phyloP scores from a whole-genome alignment of 2,113 vertebrate species.

The Cyanocitta stelleri region DNA sequence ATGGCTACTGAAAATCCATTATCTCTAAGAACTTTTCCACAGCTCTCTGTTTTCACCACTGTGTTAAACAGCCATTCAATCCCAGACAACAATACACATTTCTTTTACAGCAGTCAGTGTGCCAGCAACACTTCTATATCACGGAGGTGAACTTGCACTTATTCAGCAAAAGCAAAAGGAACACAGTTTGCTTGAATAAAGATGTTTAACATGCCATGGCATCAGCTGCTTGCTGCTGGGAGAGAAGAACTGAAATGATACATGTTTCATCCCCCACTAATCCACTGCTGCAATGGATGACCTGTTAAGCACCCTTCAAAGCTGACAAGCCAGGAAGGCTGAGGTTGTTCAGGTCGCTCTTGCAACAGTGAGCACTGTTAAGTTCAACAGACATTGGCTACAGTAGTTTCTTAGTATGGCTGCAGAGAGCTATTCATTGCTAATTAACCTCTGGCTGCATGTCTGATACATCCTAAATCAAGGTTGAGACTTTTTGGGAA shows the following conservation, averaged over 20 bases:
- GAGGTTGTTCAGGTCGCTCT: neutral
- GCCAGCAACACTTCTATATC: neutral
- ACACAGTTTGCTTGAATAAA: constrained; percentile 51
- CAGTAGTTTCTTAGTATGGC: neutral
- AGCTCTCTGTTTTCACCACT: neutral
- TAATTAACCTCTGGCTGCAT: neutral
- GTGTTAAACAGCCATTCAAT: neutral
- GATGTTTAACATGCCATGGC: constrained; percentile 40
- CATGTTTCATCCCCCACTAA: constrained; percentile 49
- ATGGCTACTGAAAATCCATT: neutral
- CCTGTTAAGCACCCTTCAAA: neutral
- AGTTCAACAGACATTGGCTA: neutral
- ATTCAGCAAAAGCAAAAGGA: constrained; percentile 6
- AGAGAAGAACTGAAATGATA: constrained; percentile 47
- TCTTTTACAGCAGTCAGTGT: neutral
- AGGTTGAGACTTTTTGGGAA: neutral
- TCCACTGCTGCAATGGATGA: constrained; percentile 13
- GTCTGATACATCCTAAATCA: neutral
- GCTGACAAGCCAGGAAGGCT: neutral
- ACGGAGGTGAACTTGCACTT: neutral
- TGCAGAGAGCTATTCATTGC: neutral
- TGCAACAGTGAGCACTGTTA: neutral
- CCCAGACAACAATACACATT: neutral
- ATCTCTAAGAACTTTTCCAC: neutral
- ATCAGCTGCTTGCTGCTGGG: neutral